Conservation (phyloP, 2,113 vertebrate species). For the Labrus mixtus region DNA sequence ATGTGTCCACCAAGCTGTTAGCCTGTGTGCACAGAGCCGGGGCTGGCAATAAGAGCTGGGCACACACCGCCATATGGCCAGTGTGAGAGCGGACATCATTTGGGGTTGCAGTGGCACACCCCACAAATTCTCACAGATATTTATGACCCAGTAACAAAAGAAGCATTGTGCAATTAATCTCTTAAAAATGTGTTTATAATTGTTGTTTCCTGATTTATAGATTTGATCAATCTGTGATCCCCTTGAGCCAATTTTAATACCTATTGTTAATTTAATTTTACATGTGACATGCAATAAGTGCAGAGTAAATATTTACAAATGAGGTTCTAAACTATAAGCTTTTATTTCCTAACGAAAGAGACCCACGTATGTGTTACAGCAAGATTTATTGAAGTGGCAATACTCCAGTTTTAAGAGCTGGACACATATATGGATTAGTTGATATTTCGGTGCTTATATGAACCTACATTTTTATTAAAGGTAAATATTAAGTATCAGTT, state of each 20-base stretch:
- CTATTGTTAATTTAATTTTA: slow-evolving; percentile 13
- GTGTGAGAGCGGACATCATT: slow-evolving; percentile 74
- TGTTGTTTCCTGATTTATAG: slow-evolving; percentile 28
- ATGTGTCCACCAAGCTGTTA: slow-evolving; percentile 86
- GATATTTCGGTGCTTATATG: not conserved
- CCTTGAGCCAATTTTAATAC: slow-evolving; percentile 11
- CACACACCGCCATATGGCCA: slow-evolving; percentile 82
- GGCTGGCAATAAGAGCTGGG: slow-evolving; percentile 74
- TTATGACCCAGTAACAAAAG: slow-evolving; percentile 56
- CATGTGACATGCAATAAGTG: slow-evolving; percentile 7
- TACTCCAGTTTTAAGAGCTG: not conserved
- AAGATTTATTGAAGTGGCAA: slow-evolving; percentile 8
- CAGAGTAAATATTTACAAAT: not conserved
- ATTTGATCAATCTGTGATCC: slow-evolving; percentile 47
- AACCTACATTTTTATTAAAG: too few species aligned
- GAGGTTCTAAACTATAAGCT: slow-evolving; percentile 23
- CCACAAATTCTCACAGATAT: slow-evolving; percentile 78
- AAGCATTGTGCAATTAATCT: slow-evolving; percentile 37
- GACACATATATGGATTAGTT: not conserved
- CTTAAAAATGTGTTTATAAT: slow-evolving; percentile 29
- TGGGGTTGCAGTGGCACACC: slow-evolving; percentile 52
- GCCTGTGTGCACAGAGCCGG: slow-evolving; percentile 68
- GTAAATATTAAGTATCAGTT: not conserved
- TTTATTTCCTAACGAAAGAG: not conserved
- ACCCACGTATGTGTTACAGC: not conserved